Evolutionary conservation across 2,888 invertebrate species (phyloP).

Genomic region (Euclidia mi): DNA sequence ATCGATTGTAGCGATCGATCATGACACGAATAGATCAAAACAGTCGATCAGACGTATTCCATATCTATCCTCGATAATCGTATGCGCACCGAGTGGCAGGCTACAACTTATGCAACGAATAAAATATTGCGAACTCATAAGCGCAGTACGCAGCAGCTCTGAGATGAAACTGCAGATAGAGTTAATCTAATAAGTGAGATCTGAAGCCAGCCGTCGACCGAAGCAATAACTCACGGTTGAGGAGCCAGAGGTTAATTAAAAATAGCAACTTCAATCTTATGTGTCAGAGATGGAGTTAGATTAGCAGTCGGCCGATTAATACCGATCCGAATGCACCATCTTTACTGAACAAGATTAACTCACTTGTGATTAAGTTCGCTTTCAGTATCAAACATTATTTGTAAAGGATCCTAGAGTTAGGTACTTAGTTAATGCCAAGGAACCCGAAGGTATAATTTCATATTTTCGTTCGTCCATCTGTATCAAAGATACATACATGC

Average conservation of each 20-base stretch:
- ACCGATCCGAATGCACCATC: slow-evolving; percentile 58
- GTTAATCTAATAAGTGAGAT: slow-evolving; percentile 89
- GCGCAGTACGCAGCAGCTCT: slow-evolving; percentile 69
- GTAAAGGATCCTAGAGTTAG: too few species aligned
- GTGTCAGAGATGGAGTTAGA: slow-evolving; percentile 82
- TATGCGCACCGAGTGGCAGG: slow-evolving; percentile 69
- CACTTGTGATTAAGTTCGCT: slow-evolving; percentile 22
- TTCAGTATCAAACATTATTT: slow-evolving; percentile 9
- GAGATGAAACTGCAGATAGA: slow-evolving; percentile 86
- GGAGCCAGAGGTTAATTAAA: slow-evolving; percentile 89
- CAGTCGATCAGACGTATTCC: slow-evolving; percentile 71
- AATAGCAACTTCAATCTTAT: slow-evolving; percentile 87
- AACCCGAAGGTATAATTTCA: too few species aligned
- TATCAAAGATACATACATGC: too few species aligned
- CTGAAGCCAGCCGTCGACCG: slow-evolving; percentile 84
- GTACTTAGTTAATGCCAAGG: too few species aligned
- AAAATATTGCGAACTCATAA: slow-evolving; percentile 87
- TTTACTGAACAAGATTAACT: slow-evolving; percentile 45
- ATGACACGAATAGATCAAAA: slow-evolving; percentile 74
- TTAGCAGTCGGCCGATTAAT: slow-evolving; percentile 77
- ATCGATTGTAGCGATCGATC: slow-evolving; percentile 65
- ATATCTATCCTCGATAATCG: slow-evolving; percentile 80
- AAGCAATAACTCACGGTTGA: slow-evolving; percentile 85
- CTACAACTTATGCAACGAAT: slow-evolving; percentile 81
- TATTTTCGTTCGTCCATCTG: too few species aligned